phyloP scores from a whole-genome alignment of 2,888 invertebrate species.

The Caenorhabditis parvicauda region DNA sequence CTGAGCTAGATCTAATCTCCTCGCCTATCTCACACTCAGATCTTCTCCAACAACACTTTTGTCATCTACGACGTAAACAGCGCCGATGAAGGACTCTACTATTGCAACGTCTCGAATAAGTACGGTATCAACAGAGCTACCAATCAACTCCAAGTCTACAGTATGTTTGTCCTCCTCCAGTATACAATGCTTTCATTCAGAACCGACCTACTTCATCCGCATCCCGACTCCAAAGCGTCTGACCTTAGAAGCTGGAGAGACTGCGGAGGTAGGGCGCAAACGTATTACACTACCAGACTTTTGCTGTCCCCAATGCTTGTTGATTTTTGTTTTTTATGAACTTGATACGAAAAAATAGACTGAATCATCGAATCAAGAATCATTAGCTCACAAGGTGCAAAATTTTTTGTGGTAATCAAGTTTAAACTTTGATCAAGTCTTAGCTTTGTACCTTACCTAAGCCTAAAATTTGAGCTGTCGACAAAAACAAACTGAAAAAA shows the following conservation, averaged over 20 bases:
- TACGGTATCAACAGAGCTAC: conserved; percentile 61
- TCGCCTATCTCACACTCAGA: too few species aligned
- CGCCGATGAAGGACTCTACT: conserved; percentile 60
- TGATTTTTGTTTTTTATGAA: neutral
- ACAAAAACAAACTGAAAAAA: too few species aligned
- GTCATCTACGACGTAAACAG: conserved; percentile 51
- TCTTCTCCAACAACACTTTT: conserved; percentile 58
- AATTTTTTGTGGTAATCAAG: too few species aligned
- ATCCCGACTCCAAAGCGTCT: conserved; percentile 52
- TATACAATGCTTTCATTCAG: conserved; percentile 29
- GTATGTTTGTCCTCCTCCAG: conserved; percentile 35
- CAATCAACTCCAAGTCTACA: conserved; percentile 58
- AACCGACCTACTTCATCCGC: conserved; percentile 57
- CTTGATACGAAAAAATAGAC: neutral
- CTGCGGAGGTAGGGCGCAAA: too few species aligned
- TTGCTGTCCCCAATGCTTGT: too few species aligned
- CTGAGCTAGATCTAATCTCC: too few species aligned
- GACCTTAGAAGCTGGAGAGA: conserved; percentile 50
- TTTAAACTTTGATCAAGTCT: too few species aligned
- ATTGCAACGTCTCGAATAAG: conserved; percentile 62
- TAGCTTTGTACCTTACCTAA: too few species aligned
- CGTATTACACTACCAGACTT: too few species aligned
- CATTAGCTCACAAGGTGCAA: too few species aligned
- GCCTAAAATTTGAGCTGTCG: too few species aligned
- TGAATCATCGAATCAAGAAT: too few species aligned